These are phyloP conservation scores for Rhimphoctona megacephalus DNA, from an alignment of 2,888 invertebrate genomes.

Conservation along the genomic window DNA sequence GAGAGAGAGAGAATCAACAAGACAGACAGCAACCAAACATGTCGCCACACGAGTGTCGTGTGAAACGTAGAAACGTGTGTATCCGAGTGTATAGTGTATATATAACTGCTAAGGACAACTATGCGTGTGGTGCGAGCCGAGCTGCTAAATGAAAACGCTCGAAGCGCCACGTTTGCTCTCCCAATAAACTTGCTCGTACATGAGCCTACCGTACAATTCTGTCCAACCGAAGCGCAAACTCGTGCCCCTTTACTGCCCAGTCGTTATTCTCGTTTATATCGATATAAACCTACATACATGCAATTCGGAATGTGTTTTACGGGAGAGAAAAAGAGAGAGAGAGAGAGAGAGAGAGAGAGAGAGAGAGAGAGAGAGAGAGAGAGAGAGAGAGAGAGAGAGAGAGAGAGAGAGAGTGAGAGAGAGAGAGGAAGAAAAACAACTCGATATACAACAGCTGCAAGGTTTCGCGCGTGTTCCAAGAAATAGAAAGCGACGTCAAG, in stretches of 20 bases:
- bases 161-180: constrained; percentile 10
- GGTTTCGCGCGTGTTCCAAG: constrained; percentile 3
- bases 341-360: neutral
- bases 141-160: constrained; percentile 3
- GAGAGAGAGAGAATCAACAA: neutral
- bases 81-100: neutral
- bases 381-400: neutral
- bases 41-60: constrained; percentile 15
- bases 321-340: neutral
- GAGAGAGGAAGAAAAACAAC: neutral
- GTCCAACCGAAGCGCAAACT: constrained; percentile 2
- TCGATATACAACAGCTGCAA: constrained; percentile 5
- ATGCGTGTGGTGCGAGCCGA: neutral
- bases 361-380: neutral
- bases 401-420: neutral
- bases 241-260: neutral
- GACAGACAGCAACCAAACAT: neutral
- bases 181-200: constrained; percentile 1
- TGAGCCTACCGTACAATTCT: neutral
- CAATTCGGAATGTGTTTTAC: neutral
- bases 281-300: neutral
- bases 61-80: constrained; percentile 5
- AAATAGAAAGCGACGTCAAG: neutral
- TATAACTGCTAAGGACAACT: constrained; percentile 6
- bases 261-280: neutral